A percentile compares a stretch with the other conserved stretches of the same genome.
phyloP scores from a whole-genome alignment of 2,888 invertebrate genomes.

The Synergus umbraculus region DNA sequence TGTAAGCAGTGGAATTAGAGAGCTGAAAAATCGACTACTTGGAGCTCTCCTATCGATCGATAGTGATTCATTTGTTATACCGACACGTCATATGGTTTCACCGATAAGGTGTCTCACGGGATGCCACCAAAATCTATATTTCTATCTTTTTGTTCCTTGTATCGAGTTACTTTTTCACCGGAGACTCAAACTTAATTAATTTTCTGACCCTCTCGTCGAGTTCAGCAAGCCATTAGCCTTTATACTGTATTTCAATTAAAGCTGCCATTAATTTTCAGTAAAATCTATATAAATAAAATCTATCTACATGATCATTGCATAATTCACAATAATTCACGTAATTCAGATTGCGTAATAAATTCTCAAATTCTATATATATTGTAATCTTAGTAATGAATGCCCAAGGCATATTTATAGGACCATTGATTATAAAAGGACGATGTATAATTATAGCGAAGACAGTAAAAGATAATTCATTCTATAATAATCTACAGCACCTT shows the following conservation, averaged over 20 bases:
- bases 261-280: not conserved
- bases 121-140: conserved; percentile 30
- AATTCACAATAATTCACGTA: not conserved
- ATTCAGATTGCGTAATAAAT: not conserved
- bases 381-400: not conserved
- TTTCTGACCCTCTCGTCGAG: not conserved
- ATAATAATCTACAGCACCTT: not conserved
- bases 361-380: not conserved
- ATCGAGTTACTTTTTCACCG: conserved; percentile 21
- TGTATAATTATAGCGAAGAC: not conserved
- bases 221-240: not conserved
- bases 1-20: not conserved
- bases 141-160: not conserved
- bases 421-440: conserved; percentile 6
- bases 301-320: too few species aligned
- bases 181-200: not conserved
- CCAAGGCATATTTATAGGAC: not conserved
- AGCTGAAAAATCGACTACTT: conserved; percentile 15
- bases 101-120: conserved; percentile 13
- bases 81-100: conserved; percentile 33
- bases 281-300: not conserved
- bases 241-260: not conserved
- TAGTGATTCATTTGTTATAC: conserved; percentile 24
- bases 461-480: conserved; percentile 4
- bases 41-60: conserved; percentile 5